Evolutionary conservation across 2,888 invertebrate genomes (phyloP).

Genomic region (Mythimna ferrago): DNA sequence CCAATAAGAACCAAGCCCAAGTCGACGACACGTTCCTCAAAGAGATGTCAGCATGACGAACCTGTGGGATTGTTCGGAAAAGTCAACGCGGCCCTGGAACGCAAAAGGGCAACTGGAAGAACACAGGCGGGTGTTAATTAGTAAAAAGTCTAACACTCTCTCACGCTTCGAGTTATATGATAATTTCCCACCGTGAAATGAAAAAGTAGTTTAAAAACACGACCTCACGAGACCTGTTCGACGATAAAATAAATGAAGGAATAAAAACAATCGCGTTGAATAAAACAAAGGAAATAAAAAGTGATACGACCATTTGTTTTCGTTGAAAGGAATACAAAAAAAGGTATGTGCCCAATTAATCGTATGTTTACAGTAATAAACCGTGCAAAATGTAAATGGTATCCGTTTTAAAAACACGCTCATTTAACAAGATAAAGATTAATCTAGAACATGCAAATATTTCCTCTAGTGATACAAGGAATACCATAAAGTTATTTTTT

Average conservation of each 20-base stretch:
- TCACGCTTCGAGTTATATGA: too few species aligned
- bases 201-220: background rate
- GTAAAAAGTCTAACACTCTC: too few species aligned
- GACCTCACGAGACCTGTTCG: background rate
- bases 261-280: background rate
- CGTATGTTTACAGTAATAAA: constrained; percentile 22
- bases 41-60: too few species aligned
- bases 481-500: constrained; percentile 16
- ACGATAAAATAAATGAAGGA: background rate
- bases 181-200: too few species aligned
- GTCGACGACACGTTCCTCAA: too few species aligned
- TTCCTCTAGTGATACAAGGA: constrained; percentile 3
- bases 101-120: too few species aligned
- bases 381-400: background rate
- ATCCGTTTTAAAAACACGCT: background rate
- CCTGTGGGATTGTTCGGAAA: too few species aligned
- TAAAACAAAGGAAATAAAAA: constrained; percentile 2
- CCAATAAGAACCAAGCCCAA: too few species aligned
- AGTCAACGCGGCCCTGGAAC: too few species aligned
- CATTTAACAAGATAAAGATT: constrained; percentile 6
- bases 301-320: background rate
- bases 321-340: constrained; percentile 19
- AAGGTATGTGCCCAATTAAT: constrained; percentile 8
- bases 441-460: constrained; percentile 31
- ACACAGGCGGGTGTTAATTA: too few species aligned